These are phyloP conservation scores for Neocrepidodera transversa DNA, from an alignment of 2,888 invertebrate genomes.

Conservation along the genomic window DNA sequence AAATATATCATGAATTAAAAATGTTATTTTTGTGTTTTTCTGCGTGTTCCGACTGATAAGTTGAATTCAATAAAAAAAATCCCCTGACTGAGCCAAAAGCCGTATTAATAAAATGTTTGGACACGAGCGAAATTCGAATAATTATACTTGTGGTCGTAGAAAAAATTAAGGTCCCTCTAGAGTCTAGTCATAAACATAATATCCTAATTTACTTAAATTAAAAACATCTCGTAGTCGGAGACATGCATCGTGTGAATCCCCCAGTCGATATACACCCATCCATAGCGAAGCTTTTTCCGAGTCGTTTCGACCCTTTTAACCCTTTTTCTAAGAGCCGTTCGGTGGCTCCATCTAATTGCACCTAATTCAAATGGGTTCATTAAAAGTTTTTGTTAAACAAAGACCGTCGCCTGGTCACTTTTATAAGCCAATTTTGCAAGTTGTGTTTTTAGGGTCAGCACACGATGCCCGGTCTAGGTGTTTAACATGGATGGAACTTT, in stretches of 20 bases:
- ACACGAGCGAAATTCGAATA: too few relatives aligned
- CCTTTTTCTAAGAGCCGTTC: constrained; percentile 14
- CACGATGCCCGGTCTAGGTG: too few relatives aligned
- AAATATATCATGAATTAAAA: constrained; percentile 23
- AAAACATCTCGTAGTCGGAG: constrained; percentile 4
- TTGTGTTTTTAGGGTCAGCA: background rate
- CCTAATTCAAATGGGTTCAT: constrained; percentile 26
- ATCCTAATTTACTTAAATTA: too few relatives aligned
- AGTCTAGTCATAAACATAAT: background rate
- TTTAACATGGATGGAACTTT: too few relatives aligned
- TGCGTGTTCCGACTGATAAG: constrained; percentile 25
- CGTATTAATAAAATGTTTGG: too few relatives aligned
- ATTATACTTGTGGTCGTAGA: too few relatives aligned
- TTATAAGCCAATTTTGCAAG: background rate
- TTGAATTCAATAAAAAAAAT: constrained; percentile 22
- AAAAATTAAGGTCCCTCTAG: background rate
- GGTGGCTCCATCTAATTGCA: constrained; percentile 25
- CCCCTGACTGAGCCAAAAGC: background rate
- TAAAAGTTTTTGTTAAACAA: constrained; percentile 24
- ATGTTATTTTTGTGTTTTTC: constrained; percentile 23
- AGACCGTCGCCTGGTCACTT: background rate
- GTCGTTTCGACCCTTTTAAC: constrained; percentile 12
- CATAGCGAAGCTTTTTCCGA: constrained; percentile 9
- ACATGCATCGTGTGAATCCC: constrained; percentile 1
- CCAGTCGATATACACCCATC: constrained; percentile 13